Percentiles rank a stretch among this genome's conserved stretches.
phyloP scores from a whole-genome alignment of 1,140 invertebrate genomes.

The Pseudachorutes palmiensis region DNA sequence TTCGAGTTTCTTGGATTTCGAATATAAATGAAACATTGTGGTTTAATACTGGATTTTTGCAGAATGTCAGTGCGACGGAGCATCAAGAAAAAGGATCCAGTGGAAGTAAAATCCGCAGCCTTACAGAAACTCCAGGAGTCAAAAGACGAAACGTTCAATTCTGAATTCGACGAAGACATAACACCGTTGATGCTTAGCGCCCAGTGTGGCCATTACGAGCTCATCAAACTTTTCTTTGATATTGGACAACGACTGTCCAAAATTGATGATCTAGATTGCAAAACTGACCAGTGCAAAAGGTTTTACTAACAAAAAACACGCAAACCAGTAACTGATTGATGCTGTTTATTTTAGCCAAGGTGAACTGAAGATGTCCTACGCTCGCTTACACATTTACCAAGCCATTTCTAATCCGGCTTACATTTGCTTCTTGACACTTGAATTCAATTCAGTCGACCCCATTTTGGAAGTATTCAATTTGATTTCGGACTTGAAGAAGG shows the following conservation, averaged over 20 bases:
- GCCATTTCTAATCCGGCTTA: slow-evolving; percentile 58
- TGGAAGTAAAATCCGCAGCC: background rate
- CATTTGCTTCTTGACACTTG: slow-evolving; percentile 53
- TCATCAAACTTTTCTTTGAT: slow-evolving; percentile 56
- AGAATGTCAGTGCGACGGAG: background rate
- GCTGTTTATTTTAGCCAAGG: slow-evolving; percentile 1
- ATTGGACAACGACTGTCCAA: slow-evolving; percentile 47
- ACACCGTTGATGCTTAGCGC: slow-evolving; percentile 64
- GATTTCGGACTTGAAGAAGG: slow-evolving; percentile 48
- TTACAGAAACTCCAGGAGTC: background rate
- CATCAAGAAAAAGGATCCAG: background rate
- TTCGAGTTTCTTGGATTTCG: too few species aligned
- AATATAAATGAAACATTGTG: too few species aligned
- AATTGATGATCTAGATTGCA: slow-evolving; percentile 4
- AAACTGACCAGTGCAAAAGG: background rate
- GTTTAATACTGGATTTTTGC: background rate
- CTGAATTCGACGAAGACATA: slow-evolving; percentile 58
- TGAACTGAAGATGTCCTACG: slow-evolving; percentile 42
- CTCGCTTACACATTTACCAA: slow-evolving; percentile 50
- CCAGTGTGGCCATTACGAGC: slow-evolving; percentile 59
- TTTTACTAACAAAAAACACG: too few species aligned
- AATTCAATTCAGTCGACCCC: slow-evolving; percentile 46
- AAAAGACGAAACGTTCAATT: slow-evolving; percentile 10
- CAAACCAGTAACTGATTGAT: too few species aligned
- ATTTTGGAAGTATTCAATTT: slow-evolving; percentile 57